phyloP scores from a whole-genome alignment of 2,797 vertebrate genomes.

The Parambassis ranga region DNA sequence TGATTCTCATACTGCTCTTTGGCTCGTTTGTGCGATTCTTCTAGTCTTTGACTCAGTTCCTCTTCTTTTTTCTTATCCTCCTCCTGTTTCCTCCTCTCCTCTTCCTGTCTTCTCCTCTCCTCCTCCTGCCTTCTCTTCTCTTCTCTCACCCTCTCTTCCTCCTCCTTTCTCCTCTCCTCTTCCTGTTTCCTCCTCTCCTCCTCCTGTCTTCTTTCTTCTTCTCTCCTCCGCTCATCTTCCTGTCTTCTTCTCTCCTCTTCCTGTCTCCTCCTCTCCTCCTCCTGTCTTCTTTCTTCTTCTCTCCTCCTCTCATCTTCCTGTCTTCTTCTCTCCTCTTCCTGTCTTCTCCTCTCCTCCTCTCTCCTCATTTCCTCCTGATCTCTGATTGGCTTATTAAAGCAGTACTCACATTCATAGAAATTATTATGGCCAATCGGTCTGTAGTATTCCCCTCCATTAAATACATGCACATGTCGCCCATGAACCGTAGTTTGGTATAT shows the following conservation, averaged over 20 bases:
- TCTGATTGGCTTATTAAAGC: background rate
- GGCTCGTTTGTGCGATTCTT: background rate
- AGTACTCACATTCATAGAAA: background rate
- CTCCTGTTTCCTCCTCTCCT: too few species aligned
- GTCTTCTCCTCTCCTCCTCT: background rate
- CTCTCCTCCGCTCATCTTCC: background rate
- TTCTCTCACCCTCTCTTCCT: too few species aligned
- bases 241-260: background rate
- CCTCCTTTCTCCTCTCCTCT: background rate
- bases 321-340: background rate
- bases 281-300: too few species aligned
- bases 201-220: background rate
- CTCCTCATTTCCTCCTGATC: background rate
- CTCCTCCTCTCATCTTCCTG: background rate
- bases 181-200: background rate
- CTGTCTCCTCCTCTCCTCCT: too few species aligned
- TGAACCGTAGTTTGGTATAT: background rate
- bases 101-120: too few species aligned
- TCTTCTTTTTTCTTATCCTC: too few species aligned
- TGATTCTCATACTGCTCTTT: slow-evolving; percentile 9
- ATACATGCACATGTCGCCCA: background rate
- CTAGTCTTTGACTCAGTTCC: slow-evolving; percentile 4
- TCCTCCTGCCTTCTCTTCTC: too few species aligned
- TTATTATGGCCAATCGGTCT: background rate
- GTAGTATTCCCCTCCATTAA: background rate